Base-by-base conservation (phyloP, 2,797 vertebrate species). In the Scyliorhinus canicula region DNA sequence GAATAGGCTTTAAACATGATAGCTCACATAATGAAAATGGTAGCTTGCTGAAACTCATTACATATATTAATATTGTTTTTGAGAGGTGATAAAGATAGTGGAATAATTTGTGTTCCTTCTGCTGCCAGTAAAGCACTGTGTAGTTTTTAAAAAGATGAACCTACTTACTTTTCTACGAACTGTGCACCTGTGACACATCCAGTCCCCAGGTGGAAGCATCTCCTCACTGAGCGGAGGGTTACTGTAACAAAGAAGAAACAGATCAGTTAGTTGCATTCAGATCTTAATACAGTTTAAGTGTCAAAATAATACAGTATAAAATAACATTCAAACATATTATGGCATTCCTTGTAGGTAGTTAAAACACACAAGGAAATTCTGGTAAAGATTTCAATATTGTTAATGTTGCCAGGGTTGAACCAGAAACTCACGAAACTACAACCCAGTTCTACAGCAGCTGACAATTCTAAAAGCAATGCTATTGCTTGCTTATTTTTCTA, bases 121-220 rank as follows among this genome's bases (percentile, higher is more conserved):
- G 3, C 7, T 40, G 60, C n/a, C 16, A 63, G 60, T 63, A 40
- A 88, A 88, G 31, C 52, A 4, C 1, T 4, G 5, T 60, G 55
- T 31, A 60, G 44, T 60, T 31, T 26, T 8, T 28, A 21, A 95
- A 74, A 85, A 52, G 95, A 93, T 1, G 31, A 47, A 52, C 44
- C 47, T 95, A 91, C 95, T 97, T 98, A 99, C 99, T 98, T 99
- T 99, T 97, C 98, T 98, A 85, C 98, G 98, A 95, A 99, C 98
- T 52, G 98, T 98, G 96, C 99, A 99, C 96, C 99, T 98, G 96
- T 99, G 99, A 97, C 99, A 99, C 98, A 99, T 99, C 99, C 99
- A 99, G 96, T 99, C 99, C 95, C 99, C 99, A 9, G 99, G 98
- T 91, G 99, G 99, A 97, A 99, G 98, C 99, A 99, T 99, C 95